Percentiles rank a stretch among this genome's conserved stretches.
Evolutionary conservation across 2,797 vertebrate species (phyloP).

Genomic region (Eurystomus glaucurus): DNA sequence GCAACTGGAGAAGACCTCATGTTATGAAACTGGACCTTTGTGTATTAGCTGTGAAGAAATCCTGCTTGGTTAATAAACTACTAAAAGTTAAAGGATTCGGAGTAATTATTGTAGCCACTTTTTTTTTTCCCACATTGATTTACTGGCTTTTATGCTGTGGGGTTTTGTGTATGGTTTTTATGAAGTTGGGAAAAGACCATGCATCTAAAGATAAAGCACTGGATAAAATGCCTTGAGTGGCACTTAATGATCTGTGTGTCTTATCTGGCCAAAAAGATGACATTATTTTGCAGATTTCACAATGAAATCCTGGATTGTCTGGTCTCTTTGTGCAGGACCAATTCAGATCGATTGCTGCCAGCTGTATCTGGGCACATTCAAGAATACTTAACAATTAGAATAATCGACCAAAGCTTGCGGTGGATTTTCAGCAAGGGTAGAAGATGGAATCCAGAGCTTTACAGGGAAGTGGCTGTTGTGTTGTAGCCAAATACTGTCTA

Average conservation of each 20-base stretch:
- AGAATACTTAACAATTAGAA: not conserved
- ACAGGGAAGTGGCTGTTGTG: not conserved
- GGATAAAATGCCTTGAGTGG: not conserved
- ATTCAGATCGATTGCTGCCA: not conserved
- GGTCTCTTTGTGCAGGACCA: not conserved
- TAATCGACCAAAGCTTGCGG: not conserved
- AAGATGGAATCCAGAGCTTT: not conserved
- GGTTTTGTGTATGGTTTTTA: not conserved
- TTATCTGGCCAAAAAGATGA: not conserved
- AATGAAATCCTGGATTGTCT: not conserved
- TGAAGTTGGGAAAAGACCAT: not conserved
- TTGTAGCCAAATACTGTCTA: not conserved
- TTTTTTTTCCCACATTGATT: not conserved
- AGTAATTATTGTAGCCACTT: not conserved
- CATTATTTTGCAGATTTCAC: not conserved
- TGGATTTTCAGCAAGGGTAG: not conserved
- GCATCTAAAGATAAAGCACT: not conserved
- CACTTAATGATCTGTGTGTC: not conserved
- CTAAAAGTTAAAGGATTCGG: not conserved
- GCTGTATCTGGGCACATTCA: not conserved
- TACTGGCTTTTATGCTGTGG: not conserved
- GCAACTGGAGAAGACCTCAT: not conserved
- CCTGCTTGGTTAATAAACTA: not conserved
- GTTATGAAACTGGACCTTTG: not conserved
- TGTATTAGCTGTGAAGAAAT: not conserved